Conservation (phyloP, 2,113 vertebrate genomes). For the Lasiurus cinereus region DNA sequence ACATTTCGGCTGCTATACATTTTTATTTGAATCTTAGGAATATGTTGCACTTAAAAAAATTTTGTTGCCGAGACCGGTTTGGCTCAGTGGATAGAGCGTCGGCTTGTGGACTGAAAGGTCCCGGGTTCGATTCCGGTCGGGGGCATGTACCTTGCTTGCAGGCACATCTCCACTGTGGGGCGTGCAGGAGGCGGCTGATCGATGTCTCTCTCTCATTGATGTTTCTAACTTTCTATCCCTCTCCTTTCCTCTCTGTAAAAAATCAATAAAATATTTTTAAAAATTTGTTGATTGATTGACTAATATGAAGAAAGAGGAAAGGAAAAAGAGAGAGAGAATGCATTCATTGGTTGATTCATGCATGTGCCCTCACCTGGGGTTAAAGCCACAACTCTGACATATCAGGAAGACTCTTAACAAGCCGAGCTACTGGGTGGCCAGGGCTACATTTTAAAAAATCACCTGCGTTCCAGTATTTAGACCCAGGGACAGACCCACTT, state of each 20-base stretch:
- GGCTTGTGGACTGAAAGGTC: too few relatives aligned
- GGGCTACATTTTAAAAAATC: neutral
- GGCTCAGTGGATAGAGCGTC: too few relatives aligned
- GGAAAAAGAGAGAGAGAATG: neutral
- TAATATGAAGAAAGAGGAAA: neutral
- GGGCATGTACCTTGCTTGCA: too few relatives aligned
- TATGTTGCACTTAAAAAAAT: neutral
- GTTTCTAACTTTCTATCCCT: too few relatives aligned
- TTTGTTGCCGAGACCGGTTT: neutral
- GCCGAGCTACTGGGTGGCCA: too few relatives aligned
- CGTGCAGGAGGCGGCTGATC: too few relatives aligned
- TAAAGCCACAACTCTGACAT: neutral
- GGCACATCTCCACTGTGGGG: too few relatives aligned
- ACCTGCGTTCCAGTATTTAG: neutral
- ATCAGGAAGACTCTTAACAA: neutral
- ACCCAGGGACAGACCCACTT: neutral
- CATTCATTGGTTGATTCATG: neutral
- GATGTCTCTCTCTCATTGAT: too few relatives aligned
- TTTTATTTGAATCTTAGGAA: neutral
- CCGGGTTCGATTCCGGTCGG: too few relatives aligned
- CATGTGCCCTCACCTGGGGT: neutral
- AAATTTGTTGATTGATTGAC: neutral
- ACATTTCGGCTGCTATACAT: neutral
- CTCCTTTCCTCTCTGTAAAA: too few relatives aligned
- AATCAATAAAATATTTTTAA: too few relatives aligned